Evolutionary conservation across 2,888 invertebrate genomes (phyloP).

Genomic region (Andrena bucephala): DNA sequence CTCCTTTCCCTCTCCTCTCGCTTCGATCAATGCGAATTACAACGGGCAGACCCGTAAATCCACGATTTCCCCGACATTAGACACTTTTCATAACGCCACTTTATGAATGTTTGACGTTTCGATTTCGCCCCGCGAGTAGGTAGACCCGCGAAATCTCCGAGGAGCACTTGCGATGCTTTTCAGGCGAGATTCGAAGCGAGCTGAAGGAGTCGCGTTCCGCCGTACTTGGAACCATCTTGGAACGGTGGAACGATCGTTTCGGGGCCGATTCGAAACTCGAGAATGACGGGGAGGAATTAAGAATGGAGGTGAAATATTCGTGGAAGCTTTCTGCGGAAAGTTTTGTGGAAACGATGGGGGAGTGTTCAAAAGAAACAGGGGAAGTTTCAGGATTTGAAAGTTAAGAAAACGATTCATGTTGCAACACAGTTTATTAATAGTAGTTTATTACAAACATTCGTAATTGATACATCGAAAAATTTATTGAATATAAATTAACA

Average conservation of each 20-base stretch:
- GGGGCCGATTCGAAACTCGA: slow-evolving; percentile 22
- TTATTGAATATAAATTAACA: no score
- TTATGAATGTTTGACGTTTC: slow-evolving; percentile 50
- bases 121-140: background rate
- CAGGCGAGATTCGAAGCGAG: slow-evolving; percentile 1
- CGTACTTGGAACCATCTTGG: background rate
- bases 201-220: slow-evolving; percentile 4
- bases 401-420: background rate
- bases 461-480: no score
- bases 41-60: slow-evolving; percentile 39
- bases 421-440: background rate
- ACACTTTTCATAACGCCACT: slow-evolving; percentile 7
- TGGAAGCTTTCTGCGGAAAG: no score
- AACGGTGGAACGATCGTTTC: slow-evolving; percentile 35
- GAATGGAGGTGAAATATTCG: background rate
- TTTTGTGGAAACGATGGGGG: background rate
- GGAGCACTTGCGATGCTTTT: slow-evolving; percentile 19
- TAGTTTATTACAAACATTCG: background rate
- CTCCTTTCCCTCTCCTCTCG: background rate
- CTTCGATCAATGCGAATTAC: slow-evolving; percentile 29
- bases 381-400: background rate
- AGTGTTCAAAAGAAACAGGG: background rate
- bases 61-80: slow-evolving; percentile 20
- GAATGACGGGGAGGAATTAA: background rate
- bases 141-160: slow-evolving; percentile 31